Evolutionary conservation across 2,113 vertebrate genomes (phyloP).

Genomic region (Centropus bengalensis): DNA sequence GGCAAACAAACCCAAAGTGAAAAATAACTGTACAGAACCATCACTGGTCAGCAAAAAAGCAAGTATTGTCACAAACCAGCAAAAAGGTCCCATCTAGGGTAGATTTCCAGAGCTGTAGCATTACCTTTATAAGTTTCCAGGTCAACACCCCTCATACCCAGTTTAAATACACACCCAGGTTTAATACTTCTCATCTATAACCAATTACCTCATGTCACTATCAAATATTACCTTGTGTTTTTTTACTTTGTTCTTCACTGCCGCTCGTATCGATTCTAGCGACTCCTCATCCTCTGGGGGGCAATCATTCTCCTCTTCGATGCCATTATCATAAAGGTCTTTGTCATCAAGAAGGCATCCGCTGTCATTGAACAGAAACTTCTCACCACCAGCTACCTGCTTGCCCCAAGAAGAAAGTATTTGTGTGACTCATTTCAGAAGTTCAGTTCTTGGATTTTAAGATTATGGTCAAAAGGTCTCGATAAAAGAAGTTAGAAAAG

Average conservation of each 20-base stretch:
- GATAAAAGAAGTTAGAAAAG: not conserved
- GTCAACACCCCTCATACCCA: not conserved
- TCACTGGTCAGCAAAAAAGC: not conserved
- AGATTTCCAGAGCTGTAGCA: not conserved
- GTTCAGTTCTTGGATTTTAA: not conserved
- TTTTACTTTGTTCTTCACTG: slow-evolving; percentile 85
- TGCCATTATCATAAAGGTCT: slow-evolving; percentile 89
- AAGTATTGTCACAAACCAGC: not conserved
- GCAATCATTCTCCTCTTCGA: slow-evolving; percentile 74
- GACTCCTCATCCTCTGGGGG: slow-evolving; percentile 83
- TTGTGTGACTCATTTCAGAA: not conserved
- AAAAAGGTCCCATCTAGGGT: not conserved
- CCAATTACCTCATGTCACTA: not conserved
- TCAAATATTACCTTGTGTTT: slow-evolving; percentile 78
- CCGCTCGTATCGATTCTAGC: slow-evolving; percentile 85
- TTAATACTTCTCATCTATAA: not conserved
- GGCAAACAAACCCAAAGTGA: not conserved
- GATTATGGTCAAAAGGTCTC: not conserved
- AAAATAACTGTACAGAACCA: not conserved
- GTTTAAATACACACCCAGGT: not conserved
- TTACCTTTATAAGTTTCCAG: not conserved
- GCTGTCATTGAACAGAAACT: slow-evolving; percentile 83
- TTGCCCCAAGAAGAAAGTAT: not conserved
- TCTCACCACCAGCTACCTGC: slow-evolving; percentile 43
- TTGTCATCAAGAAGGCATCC: slow-evolving; percentile 88